These are phyloP conservation scores for Oscheius sp. DNA, from an alignment of 2,888 invertebrate genomes.

Conservation along the genomic window DNA sequence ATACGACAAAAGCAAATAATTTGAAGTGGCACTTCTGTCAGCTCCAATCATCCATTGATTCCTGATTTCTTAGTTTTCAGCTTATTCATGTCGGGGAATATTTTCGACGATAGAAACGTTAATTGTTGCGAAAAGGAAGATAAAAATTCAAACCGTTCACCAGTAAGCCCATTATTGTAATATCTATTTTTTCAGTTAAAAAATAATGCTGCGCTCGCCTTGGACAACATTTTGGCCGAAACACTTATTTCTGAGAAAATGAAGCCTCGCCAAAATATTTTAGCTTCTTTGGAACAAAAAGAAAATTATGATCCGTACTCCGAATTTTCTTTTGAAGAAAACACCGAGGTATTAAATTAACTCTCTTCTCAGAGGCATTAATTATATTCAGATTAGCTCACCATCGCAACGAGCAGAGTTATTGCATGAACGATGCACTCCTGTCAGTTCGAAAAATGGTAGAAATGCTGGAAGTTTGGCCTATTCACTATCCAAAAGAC, in stretches of 20 bases:
- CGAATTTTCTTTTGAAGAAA: constrained; percentile 4
- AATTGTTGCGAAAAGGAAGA: background rate
- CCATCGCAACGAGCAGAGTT: background rate
- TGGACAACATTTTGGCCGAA: background rate
- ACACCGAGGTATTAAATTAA: too few species aligned
- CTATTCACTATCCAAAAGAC: background rate
- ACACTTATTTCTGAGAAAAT: background rate
- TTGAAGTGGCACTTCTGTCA: background rate
- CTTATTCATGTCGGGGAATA: background rate
- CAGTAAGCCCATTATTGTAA: background rate
- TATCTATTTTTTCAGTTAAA: background rate
- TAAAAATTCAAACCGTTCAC: background rate
- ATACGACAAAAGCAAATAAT: constrained; percentile 1
- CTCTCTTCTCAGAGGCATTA: background rate
- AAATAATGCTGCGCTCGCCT: background rate
- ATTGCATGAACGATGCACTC: background rate
- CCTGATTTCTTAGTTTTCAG: background rate
- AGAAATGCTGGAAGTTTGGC: background rate
- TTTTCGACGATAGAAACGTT: background rate
- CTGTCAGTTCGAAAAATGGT: background rate
- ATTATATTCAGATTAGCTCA: constrained; percentile 17
- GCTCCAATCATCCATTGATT: background rate
- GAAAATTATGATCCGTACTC: constrained; percentile 8
- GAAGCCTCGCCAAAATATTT: constrained; percentile 7
- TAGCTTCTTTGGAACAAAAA: background rate